A percentile compares a stretch with the other conserved stretches of the same genome.
phyloP scores from a whole-genome alignment of 2,797 vertebrate genomes.

The Salmo trutta region DNA sequence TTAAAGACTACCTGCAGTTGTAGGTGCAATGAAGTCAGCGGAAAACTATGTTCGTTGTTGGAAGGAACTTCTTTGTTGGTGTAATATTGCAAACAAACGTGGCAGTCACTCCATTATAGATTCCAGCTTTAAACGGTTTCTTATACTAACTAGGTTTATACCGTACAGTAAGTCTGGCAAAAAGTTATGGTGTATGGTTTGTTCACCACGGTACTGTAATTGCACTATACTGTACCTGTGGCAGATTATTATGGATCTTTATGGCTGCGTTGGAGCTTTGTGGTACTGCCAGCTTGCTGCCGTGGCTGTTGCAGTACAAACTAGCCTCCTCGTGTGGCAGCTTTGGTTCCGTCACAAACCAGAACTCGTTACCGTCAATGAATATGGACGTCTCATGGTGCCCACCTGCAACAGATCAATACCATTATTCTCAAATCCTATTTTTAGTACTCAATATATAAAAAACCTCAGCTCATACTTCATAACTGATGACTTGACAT shows the following conservation, averaged over 20 bases:
- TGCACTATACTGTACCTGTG: slow-evolving; percentile 32
- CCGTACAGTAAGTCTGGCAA: not conserved
- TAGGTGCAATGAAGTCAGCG: no score
- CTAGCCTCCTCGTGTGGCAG: slow-evolving; percentile 83
- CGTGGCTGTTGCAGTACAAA: slow-evolving; percentile 81
- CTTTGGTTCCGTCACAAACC: slow-evolving; percentile 83
- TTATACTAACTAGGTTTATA: no score
- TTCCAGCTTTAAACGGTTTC: no score
- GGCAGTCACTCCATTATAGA: no score
- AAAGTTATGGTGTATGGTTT: not conserved
- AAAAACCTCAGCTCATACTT: no score
- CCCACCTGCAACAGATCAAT: slow-evolving; percentile 57
- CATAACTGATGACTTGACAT: not conserved
- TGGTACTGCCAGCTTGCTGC: slow-evolving; percentile 82
- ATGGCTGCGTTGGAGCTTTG: slow-evolving; percentile 60
- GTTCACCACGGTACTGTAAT: not conserved
- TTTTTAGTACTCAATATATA: not conserved
- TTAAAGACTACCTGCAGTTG: no score
- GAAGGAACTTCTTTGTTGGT: not conserved
- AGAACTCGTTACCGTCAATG: slow-evolving; percentile 87
- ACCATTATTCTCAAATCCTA: not conserved
- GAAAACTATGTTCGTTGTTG: no score
- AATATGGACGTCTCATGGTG: slow-evolving; percentile 81
- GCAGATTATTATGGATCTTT: slow-evolving; percentile 65
- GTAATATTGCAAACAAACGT: not conserved